Percentiles rank a stretch among this genome's conserved stretches.
Evolutionary conservation across 2,797 vertebrate genomes (phyloP).

Genomic region (Phoebastria nigripes): DNA sequence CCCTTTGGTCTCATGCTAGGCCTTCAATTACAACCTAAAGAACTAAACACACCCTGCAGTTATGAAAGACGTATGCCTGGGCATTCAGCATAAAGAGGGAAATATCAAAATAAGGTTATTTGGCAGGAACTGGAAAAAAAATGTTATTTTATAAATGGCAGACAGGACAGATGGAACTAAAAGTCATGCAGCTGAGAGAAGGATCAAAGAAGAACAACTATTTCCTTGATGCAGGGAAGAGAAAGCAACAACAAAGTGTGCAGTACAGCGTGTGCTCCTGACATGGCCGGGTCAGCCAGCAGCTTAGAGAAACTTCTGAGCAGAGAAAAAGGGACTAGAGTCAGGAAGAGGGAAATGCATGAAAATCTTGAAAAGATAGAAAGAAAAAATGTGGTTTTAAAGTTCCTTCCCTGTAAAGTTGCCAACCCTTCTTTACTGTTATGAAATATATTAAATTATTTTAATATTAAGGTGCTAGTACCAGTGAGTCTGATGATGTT

Average conservation of each 20-base stretch:
- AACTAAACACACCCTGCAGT: conserved; percentile 17
- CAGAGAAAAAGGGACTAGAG: not conserved
- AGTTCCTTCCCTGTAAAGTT: not conserved
- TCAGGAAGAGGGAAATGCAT: not conserved
- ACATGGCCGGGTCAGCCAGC: conserved; percentile 13
- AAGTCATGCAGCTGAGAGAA: conserved; percentile 25
- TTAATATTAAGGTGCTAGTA: not conserved
- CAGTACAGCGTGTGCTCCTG: conserved; percentile 4
- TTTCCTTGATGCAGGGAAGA: conserved; percentile 49
- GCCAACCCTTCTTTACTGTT: not conserved
- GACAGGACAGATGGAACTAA: conserved; percentile 36
- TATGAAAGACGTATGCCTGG: not conserved
- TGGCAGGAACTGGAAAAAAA: not conserved
- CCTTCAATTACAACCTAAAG: conserved; percentile 16
- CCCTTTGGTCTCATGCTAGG: not conserved
- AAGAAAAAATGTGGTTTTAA: not conserved
- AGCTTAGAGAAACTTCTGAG: conserved; percentile 35
- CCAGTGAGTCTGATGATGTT: not conserved
- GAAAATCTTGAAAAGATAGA: not conserved
- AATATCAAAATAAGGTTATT: conserved; percentile 47
- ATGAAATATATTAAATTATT: not conserved
- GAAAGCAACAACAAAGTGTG: conserved; percentile 41
- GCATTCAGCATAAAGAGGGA: conserved; percentile 7
- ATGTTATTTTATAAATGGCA: conserved; percentile 10
- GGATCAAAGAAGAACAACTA: conserved; percentile 51